phyloP scores from a whole-genome alignment of 2,113 vertebrate genomes.

The Cathartes aura region DNA sequence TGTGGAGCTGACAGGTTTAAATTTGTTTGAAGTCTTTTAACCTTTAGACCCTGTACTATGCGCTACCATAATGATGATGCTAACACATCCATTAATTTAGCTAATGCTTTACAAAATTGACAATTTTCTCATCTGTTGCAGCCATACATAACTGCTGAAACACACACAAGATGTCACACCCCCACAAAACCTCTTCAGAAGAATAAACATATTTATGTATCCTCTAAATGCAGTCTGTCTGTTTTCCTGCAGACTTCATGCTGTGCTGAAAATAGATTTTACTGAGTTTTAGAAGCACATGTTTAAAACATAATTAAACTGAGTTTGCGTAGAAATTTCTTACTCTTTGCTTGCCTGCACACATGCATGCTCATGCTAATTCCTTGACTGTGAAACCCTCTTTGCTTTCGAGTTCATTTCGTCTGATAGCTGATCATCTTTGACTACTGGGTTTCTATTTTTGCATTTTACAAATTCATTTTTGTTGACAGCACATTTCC shows the following conservation, averaged over 20 bases:
- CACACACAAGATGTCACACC: not conserved
- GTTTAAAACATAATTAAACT: not conserved
- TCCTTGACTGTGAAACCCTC: not conserved
- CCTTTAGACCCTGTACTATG: not conserved
- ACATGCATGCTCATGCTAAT: fast-evolving
- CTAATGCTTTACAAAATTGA: not conserved
- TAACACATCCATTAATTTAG: not conserved
- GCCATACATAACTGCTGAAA: not conserved
- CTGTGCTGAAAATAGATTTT: not conserved
- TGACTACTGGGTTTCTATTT: not conserved
- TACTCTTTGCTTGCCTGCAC: not conserved
- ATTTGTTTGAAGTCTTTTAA: not conserved
- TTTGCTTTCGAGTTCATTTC: not conserved
- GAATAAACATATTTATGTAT: not conserved
- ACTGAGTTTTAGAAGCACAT: not conserved
- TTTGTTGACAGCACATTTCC: not conserved
- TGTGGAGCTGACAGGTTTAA: not conserved
- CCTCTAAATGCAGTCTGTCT: not conserved
- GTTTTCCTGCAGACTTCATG: not conserved
- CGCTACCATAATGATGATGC: not conserved
- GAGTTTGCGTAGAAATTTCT: not conserved
- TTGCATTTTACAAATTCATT: not conserved
- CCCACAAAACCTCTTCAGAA: not conserved
- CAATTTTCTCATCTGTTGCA: not conserved
- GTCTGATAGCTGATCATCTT: not conserved